Percentiles rank a stretch among this genome's conserved stretches.
phyloP scores from a whole-genome alignment of 2,113 vertebrate genomes.

The Callopanchax toddi region DNA sequence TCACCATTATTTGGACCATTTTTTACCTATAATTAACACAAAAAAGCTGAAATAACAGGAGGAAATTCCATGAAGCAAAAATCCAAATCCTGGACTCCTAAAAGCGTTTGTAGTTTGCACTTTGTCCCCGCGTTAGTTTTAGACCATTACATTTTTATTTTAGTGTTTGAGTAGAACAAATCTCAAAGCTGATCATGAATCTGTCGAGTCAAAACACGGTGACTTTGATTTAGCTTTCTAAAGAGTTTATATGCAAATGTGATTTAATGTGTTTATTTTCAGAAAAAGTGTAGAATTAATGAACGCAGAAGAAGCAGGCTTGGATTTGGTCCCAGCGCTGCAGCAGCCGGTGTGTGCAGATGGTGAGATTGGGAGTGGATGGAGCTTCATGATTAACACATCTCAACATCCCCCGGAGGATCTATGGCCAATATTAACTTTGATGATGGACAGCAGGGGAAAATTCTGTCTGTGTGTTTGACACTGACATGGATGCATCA shows the following conservation, averaged over 20 bases:
- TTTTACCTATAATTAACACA: too few species aligned
- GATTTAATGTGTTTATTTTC: slow-evolving; percentile 9
- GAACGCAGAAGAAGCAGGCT: slow-evolving; percentile 13
- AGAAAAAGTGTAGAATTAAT: slow-evolving; percentile 5
- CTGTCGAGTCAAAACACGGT: not conserved
- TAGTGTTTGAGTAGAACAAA: not conserved
- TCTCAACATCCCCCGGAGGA: slow-evolving; percentile 60
- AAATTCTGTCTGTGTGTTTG: slow-evolving; percentile 15
- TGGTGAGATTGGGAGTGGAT: slow-evolving; percentile 69
- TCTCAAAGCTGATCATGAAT: too few species aligned
- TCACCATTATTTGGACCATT: too few species aligned
- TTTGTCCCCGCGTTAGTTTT: not conserved
- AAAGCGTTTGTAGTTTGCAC: too few species aligned
- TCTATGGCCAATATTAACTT: slow-evolving; percentile 45
- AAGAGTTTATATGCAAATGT: not conserved
- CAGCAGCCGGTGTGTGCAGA: slow-evolving; percentile 76
- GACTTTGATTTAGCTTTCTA: too few species aligned
- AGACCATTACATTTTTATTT: not conserved
- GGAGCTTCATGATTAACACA: slow-evolving; percentile 71
- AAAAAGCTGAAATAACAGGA: not conserved
- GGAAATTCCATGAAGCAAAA: not conserved
- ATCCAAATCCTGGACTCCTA: not conserved
- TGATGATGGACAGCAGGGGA: slow-evolving; percentile 17
- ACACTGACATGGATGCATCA: slow-evolving; percentile 18
- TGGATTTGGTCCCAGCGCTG: slow-evolving; percentile 36